A percentile compares a stretch with the other conserved stretches of the same genome.
These are phyloP conservation scores for Glaucopsyche alexis DNA, from an alignment of 2,888 invertebrate species.

Conservation along the genomic window DNA sequence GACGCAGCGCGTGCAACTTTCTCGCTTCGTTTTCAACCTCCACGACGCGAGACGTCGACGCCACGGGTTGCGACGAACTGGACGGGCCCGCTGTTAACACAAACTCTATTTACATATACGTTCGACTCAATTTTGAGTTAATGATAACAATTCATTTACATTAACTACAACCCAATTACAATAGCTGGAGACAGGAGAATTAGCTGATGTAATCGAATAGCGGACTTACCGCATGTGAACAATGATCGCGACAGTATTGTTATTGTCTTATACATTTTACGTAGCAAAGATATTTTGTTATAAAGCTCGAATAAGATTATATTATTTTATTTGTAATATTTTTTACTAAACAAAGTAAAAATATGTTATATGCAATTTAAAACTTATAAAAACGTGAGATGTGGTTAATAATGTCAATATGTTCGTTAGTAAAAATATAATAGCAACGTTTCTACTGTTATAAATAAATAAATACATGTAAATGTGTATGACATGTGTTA, in stretches of 20 bases:
- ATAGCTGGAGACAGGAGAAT: background rate
- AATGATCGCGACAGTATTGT: background rate
- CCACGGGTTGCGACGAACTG: constrained; percentile 55
- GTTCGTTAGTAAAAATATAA: background rate
- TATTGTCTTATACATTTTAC: background rate
- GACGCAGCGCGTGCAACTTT: constrained; percentile 82
- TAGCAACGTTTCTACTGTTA: background rate
- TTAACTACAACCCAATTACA: background rate
- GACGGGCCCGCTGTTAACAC: constrained; percentile 58
- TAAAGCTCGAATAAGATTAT: background rate
- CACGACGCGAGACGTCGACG: constrained; percentile 58
- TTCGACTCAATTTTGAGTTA: background rate
- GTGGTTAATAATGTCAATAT: background rate
- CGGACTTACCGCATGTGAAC: background rate
- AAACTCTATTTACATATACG: background rate
- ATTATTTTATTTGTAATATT: no score
- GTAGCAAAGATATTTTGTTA: background rate
- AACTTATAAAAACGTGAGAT: background rate
- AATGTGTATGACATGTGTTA: constrained; percentile 2
- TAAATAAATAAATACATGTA: constrained; percentile 4
- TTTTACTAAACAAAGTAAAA: no score
- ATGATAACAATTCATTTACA: no score
- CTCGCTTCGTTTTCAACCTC: constrained; percentile 75
- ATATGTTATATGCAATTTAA: background rate
- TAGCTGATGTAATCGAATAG: background rate